These are phyloP conservation scores for Fabriciana adippe DNA, from an alignment of 2,888 invertebrate species.

Conservation along the genomic window DNA sequence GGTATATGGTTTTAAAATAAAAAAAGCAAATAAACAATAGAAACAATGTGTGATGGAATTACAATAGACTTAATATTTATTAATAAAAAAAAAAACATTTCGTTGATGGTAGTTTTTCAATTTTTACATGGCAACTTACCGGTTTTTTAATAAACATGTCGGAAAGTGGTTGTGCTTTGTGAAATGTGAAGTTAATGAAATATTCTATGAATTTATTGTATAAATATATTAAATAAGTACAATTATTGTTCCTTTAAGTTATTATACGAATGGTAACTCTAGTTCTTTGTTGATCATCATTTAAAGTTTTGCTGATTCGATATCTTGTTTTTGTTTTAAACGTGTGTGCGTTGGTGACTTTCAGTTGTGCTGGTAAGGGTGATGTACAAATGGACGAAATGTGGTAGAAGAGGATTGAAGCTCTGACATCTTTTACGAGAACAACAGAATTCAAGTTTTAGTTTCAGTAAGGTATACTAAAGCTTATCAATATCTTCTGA, in stretches of 20 bases:
- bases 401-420: conserved; percentile 65
- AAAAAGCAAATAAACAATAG: not conserved
- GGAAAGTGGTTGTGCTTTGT: conserved; percentile 66
- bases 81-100: no score
- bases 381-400: conserved; percentile 69
- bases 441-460: conserved; percentile 46
- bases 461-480: conserved; percentile 54
- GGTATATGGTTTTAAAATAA: no score
- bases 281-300: conserved; percentile 13
- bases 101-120: conserved; percentile 6
- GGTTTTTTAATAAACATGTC: conserved; percentile 65
- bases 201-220: conserved; percentile 40
- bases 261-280: conserved; percentile 28
- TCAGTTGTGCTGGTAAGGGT: conserved; percentile 73
- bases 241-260: conserved; percentile 18
- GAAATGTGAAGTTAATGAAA: conserved; percentile 54
- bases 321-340: conserved; percentile 45
- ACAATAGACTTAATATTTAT: not conserved
- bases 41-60: not conserved
- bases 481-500: conserved; percentile 25
- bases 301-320: conserved; percentile 15
- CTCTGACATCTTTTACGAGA: conserved; percentile 46
- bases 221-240: conserved; percentile 38
- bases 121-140: conserved; percentile 46
- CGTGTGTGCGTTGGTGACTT: conserved; percentile 62